Conservation (phyloP, 2,113 vertebrate species). For the Osmerus mordax region DNA sequence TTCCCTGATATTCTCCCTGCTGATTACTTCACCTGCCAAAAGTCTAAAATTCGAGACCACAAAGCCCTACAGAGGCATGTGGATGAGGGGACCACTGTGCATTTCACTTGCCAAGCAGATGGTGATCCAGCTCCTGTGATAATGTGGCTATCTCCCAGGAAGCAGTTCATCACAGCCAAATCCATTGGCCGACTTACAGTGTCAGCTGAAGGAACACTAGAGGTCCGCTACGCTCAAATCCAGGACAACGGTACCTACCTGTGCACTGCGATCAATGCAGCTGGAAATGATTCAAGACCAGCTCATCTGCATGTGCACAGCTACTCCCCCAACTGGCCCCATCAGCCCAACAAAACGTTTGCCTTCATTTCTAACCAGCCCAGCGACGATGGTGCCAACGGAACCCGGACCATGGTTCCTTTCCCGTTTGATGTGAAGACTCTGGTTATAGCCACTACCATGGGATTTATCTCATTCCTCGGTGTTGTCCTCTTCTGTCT, state of each 20-base stretch:
- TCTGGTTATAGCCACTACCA: conserved; percentile 96
- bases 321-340: conserved; percentile 97
- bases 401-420: conserved; percentile 85
- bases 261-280: conserved; percentile 94
- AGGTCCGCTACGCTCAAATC: conserved; percentile 96
- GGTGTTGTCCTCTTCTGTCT: conserved; percentile 98
- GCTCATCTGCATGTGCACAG: conserved; percentile 95
- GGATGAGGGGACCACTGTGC: conserved; percentile 93
- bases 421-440: conserved; percentile 99
- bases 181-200: conserved; percentile 89
- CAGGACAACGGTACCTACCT: conserved; percentile 97
- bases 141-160: conserved; percentile 92
- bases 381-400: conserved; percentile 89
- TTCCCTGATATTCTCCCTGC: conserved; percentile 88
- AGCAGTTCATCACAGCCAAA: conserved; percentile 93
- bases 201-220: conserved; percentile 87
- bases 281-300: conserved; percentile 91
- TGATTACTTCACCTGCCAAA: conserved; percentile 90
- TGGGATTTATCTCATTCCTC: conserved; percentile 99
- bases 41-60: conserved; percentile 89
- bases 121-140: conserved; percentile 89
- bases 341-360: conserved; percentile 96
- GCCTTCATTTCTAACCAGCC: conserved; percentile 98
- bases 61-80: conserved; percentile 89
- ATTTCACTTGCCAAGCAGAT: conserved; percentile 88